These are phyloP conservation scores for Pocillopora grandis DNA, from an alignment of 92 coral and sea anemone species.

Conservation along the genomic window DNA sequence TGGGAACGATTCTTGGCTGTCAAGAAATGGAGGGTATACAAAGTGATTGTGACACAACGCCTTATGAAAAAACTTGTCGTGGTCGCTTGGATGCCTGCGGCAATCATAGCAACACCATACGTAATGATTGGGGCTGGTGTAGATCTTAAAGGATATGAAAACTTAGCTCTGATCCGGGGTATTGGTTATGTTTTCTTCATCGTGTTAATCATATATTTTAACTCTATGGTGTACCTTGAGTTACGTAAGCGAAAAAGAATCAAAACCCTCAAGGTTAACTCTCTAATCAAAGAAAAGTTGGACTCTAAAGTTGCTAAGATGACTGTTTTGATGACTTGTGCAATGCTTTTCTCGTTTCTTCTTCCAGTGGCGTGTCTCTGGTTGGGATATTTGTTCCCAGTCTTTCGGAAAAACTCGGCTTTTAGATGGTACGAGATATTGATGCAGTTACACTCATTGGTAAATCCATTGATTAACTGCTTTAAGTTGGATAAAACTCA, in stretches of 20 bases:
- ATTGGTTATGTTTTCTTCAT: background rate
- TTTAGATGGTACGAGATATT: constrained; percentile 13
- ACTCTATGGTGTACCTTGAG: background rate
- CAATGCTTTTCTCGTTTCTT: constrained; percentile 2
- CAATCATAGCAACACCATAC: background rate
- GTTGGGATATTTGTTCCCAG: background rate
- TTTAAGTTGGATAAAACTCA: background rate
- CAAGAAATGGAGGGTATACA: constrained; percentile 11
- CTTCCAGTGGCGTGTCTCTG: background rate
- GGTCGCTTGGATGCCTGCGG: constrained; percentile 2
- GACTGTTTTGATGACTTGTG: constrained; percentile 13
- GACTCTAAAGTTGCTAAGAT: constrained; percentile 9
- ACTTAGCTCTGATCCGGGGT: too few species aligned
- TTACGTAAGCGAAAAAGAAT: background rate
- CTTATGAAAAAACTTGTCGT: background rate
- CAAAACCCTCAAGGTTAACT: too few species aligned
- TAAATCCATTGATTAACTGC: constrained; percentile 24
- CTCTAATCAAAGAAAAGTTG: background rate
- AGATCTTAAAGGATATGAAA: background rate
- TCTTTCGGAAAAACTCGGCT: constrained; percentile 3
- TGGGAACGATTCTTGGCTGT: constrained; percentile 23
- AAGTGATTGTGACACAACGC: constrained; percentile 12
- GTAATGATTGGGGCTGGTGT: background rate
- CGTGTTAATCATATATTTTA: background rate
- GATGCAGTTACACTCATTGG: constrained; percentile 23